Percentiles rank a stretch among this genome's conserved stretches.
Evolutionary conservation across 2,888 invertebrate species (phyloP).

Genomic region (Meghimatium bilineatum): DNA sequence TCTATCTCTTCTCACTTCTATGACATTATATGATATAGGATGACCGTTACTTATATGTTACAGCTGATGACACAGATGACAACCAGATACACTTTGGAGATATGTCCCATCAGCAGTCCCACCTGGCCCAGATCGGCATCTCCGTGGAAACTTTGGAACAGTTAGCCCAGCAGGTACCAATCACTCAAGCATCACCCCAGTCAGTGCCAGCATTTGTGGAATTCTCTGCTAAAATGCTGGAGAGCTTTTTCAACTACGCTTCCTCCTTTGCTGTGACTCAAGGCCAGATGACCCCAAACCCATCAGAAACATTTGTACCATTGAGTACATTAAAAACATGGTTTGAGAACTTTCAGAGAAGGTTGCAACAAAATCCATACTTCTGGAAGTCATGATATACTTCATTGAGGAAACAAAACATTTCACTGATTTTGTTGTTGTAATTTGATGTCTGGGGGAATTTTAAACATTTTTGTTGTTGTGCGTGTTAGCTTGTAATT

Average conservation of each 20-base stretch:
- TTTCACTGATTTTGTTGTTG: too few species aligned
- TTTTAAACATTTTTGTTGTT: too few species aligned
- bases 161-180: constrained; percentile 79
- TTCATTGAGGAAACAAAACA: neutral
- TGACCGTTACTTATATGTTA: neutral
- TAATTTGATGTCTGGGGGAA: too few species aligned
- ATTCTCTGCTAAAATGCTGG: constrained; percentile 90
- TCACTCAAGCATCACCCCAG: constrained; percentile 72
- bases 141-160: constrained; percentile 86
- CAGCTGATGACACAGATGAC: constrained; percentile 24
- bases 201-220: constrained; percentile 78
- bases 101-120: constrained; percentile 77
- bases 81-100: constrained; percentile 53
- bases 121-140: constrained; percentile 95
- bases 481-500: too few species aligned
- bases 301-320: constrained; percentile 90
- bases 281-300: constrained; percentile 87
- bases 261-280: constrained; percentile 91
- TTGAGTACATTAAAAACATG: constrained; percentile 91
- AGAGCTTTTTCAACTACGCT: constrained; percentile 93
- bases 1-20: neutral
- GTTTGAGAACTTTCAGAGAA: constrained; percentile 94
- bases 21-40: neutral
- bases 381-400: constrained; percentile 85
- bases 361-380: constrained; percentile 92